A percentile compares a stretch with the other conserved stretches of the same genome.
Evolutionary conservation across 2,888 invertebrate species (phyloP).

Genomic region (Orthonevra nobilis): DNA sequence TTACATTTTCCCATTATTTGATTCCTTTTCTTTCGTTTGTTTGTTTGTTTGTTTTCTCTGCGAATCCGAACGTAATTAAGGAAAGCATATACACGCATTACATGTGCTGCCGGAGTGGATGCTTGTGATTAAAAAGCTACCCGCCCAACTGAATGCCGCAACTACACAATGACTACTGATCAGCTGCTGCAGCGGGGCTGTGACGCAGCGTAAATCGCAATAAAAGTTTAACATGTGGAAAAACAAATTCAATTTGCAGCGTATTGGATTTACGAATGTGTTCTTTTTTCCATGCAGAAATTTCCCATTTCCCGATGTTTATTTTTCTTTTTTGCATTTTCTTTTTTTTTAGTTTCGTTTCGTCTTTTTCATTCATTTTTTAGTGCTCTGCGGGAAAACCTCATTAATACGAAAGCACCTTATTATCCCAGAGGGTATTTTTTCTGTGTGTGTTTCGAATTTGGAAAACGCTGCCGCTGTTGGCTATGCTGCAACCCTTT

Average conservation of each 20-base stretch:
- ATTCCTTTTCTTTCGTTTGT: no score
- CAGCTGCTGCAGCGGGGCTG: conserved; percentile 11
- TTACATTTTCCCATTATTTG: no score
- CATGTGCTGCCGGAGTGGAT: no score
- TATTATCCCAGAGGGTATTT: conserved; percentile 48
- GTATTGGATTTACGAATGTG: conserved; percentile 28
- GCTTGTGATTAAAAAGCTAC: no score
- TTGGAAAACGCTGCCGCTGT: conserved; percentile 22
- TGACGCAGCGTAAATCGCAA: conserved; percentile 22
- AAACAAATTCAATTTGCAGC: conserved; percentile 52
- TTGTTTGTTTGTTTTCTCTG: no score
- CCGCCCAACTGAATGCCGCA: conserved; percentile 18
- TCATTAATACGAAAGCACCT: conserved; percentile 63
- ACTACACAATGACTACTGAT: conserved; percentile 21
- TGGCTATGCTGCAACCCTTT: conserved; percentile 37
- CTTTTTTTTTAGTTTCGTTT: no score
- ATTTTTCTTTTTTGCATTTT: no score
- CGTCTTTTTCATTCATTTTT: conserved; percentile 45
- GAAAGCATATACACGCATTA: no score
- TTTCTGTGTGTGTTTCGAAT: conserved; percentile 42
- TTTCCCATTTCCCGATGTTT: conserved; percentile 17
- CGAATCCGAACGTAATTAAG: no score
- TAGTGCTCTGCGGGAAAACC: conserved; percentile 51
- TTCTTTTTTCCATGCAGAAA: conserved; percentile 39
- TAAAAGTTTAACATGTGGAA: conserved; percentile 56